Conservation (phyloP, 1,140 invertebrate genomes). For the Megathymus violae region DNA sequence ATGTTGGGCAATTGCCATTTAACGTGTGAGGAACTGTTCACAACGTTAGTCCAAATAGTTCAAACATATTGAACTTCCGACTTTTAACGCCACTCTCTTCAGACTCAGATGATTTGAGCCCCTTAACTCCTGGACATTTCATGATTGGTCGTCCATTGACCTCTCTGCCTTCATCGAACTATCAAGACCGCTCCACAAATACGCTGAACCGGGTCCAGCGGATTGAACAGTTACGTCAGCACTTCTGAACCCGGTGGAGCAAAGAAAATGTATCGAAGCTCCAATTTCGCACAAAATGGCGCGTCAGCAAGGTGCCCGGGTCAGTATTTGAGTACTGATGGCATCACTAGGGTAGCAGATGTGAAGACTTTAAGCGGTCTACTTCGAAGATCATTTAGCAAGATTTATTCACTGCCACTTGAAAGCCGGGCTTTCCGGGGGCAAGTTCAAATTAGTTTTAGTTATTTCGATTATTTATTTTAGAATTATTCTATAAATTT, state of each 20-base stretch:
- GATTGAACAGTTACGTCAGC: slow-evolving; percentile 26
- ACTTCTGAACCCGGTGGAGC: slow-evolving; percentile 28
- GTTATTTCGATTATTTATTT: too few relatives aligned
- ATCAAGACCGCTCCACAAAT: too few relatives aligned
- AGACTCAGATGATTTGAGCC: too few relatives aligned
- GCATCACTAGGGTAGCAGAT: too few relatives aligned
- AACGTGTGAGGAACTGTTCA: slow-evolving; percentile 34
- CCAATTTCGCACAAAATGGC: slow-evolving; percentile 15
- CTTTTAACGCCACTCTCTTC: slow-evolving; percentile 41
- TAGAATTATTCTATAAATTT: too few relatives aligned
- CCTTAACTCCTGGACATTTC: too few relatives aligned
- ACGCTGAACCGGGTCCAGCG: slow-evolving; percentile 26
- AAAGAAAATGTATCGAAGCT: slow-evolving; percentile 17
- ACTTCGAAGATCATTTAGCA: slow-evolving; percentile 29
- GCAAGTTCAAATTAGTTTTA: too few relatives aligned
- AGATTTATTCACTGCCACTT: slow-evolving; percentile 34
- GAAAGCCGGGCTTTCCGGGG: slow-evolving; percentile 25
- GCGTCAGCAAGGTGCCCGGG: slow-evolving; percentile 5
- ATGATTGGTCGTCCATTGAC: slow-evolving; percentile 53
- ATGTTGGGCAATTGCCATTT: slow-evolving; percentile 38
- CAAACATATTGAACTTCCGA: slow-evolving; percentile 37
- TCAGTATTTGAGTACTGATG: too few relatives aligned
- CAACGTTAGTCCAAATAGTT: slow-evolving; percentile 34
- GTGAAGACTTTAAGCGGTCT: slow-evolving; percentile 15
- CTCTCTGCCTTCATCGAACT: slow-evolving; percentile 19